Evolutionary conservation across 2,113 vertebrate genomes (phyloP).

Genomic region (Regulus satrapa): DNA sequence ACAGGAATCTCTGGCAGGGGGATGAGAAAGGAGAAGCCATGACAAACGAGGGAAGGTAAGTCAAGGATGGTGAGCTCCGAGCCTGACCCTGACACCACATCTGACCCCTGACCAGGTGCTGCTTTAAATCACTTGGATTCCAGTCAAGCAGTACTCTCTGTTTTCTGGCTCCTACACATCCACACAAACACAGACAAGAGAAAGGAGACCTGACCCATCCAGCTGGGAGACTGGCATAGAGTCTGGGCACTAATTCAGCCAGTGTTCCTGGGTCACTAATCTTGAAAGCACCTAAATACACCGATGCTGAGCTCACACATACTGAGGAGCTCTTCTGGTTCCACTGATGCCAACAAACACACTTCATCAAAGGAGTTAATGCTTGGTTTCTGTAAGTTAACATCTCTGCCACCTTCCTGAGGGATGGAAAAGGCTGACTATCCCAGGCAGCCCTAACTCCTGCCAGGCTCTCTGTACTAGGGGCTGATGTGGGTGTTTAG

Average conservation of each 20-base stretch:
- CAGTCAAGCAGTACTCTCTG: background rate
- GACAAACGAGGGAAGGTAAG: background rate
- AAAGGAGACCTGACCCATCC: background rate
- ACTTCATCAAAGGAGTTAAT: background rate
- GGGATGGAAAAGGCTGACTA: background rate
- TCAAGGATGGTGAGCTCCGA: background rate
- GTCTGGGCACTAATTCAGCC: background rate
- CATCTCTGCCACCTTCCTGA: background rate
- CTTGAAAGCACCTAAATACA: background rate
- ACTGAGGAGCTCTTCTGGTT: background rate
- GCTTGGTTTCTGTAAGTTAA: background rate
- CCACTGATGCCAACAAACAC: background rate
- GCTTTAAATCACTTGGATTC: background rate
- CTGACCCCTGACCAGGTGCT: background rate
- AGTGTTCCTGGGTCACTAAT: background rate
- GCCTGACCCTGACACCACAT: background rate
- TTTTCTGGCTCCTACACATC: background rate
- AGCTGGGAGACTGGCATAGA: background rate
- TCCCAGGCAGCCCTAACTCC: background rate
- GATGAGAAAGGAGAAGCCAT: background rate
- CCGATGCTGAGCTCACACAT: background rate
- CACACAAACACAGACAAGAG: too few species aligned
- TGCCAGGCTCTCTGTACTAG: background rate
- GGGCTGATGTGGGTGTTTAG: fast-evolving
- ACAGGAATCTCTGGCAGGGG: background rate